Evolutionary conservation across 2,888 invertebrate species (phyloP), one percentile per base, ranked within the genome.

Genomic region (Amorpha juglandis): DNA sequence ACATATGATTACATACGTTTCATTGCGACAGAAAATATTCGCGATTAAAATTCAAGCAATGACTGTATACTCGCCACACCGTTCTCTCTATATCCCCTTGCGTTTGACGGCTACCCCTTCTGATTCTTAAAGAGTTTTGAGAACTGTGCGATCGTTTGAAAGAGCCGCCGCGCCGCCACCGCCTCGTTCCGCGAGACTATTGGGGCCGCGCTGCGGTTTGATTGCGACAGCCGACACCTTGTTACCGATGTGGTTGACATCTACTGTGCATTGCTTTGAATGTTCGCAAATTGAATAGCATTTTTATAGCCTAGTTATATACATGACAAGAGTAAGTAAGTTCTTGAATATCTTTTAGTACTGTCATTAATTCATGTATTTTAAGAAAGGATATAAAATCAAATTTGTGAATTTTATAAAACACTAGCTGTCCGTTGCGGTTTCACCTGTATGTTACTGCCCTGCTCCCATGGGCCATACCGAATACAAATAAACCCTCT

Each of bases 91-190:
- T 47, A 33, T 47, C 27, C 19, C 7, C 16, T 27, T 78, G 81
- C 69, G 74, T 77, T 74, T 79, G 83, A 75, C 77, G 81, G 75
- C 50, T 76, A 77, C 81, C 84, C 78, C 78, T 76, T 70, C 48
- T 64, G 77, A 76, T 76, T 74, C 72, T 78, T 66, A 70, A 75
- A 74, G 65, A 64, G 45, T 69, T 71, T 76, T 77, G 35, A 50
- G 50, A 50, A 77, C 85, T 84, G 84, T 83, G 70, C 71, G 75
- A 77, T 76, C 83, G 83, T 85, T 84, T 84, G 80, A 84, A 81
- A 83, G 83, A 82, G 47, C 58, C 47, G 47, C 19, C 51, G 50
- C 50, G 63, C 14, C 50, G 14, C n/a, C n/a, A 4, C 27, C 27
- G 27, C 27, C 42, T 38, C 11, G 16, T 27, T 53, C 42, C 14